Conservation (phyloP, 2,113 vertebrate genomes). For the Phyllostomus discolor region DNA sequence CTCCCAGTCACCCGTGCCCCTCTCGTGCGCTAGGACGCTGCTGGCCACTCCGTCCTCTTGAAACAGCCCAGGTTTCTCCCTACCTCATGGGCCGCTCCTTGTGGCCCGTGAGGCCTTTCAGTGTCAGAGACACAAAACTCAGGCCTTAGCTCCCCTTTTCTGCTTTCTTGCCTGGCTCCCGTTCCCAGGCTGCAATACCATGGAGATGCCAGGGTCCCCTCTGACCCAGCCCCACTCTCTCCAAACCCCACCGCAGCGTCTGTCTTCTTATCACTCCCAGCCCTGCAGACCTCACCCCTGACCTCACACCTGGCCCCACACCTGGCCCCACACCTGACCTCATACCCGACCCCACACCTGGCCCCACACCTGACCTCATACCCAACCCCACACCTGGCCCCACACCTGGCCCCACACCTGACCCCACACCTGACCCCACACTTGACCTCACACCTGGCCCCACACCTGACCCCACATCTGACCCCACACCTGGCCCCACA, state of each 20-base stretch:
- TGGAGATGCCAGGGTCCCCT: accelerated
- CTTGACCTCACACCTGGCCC: too few relatives aligned
- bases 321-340: too few relatives aligned
- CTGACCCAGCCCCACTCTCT: accelerated
- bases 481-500: too few relatives aligned
- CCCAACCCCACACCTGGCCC: background rate
- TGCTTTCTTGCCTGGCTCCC: background rate
- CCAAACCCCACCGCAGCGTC: accelerated
- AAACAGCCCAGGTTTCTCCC: background rate
- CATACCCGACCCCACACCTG: too few relatives aligned
- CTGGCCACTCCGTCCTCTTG: background rate
- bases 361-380: too few relatives aligned
- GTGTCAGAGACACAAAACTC: background rate
- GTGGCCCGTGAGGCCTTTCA: background rate
- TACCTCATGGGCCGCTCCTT: background rate
- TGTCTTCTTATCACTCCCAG: background rate
- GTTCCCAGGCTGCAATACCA: background rate
- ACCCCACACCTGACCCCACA: too few relatives aligned
- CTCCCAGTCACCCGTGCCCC: background rate
- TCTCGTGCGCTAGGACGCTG: background rate
- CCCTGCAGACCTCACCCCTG: too few relatives aligned
- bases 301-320: too few relatives aligned
- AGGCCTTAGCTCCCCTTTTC: background rate
- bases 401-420: too few relatives aligned
- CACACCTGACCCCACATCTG: too few relatives aligned